Conservation (phyloP, 2,113 vertebrate species). For the Lamprotornis superbus region DNA sequence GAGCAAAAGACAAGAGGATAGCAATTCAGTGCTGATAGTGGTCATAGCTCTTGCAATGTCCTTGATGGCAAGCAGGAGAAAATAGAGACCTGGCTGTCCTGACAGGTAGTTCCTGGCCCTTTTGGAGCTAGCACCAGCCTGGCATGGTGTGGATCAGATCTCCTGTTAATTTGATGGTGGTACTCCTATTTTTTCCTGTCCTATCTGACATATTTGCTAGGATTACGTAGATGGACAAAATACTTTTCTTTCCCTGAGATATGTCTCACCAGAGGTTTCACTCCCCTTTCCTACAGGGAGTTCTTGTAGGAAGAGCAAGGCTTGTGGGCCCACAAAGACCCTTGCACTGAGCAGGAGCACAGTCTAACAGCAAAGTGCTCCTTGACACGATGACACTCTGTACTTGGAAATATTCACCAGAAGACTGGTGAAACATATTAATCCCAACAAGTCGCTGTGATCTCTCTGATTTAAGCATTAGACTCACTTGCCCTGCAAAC, state of each 20-base stretch:
- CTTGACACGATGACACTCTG: neutral
- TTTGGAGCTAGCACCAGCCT: neutral
- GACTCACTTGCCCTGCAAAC: neutral
- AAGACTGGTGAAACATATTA: neutral
- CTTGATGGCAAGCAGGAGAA: neutral
- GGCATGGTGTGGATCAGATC: neutral
- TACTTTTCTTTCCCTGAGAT: neutral
- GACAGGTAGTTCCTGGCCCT: neutral
- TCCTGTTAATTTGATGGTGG: neutral
- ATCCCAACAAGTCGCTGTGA: neutral
- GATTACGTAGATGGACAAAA: neutral
- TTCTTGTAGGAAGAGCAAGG: neutral
- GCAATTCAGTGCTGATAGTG: neutral
- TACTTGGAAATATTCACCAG: neutral
- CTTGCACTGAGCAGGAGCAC: neutral
- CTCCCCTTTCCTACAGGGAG: neutral
- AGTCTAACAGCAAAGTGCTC: neutral
- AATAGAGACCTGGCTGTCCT: neutral
- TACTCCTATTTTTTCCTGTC: neutral
- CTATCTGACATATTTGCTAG: neutral
- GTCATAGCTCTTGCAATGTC: neutral
- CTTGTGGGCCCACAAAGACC: neutral
- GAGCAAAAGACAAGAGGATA: neutral
- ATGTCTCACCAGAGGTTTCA: neutral
- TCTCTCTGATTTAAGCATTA: neutral